These are phyloP conservation scores for Drosophila nr. medialis DNA, from an alignment of 2,888 invertebrate species.

Conservation along the genomic window DNA sequence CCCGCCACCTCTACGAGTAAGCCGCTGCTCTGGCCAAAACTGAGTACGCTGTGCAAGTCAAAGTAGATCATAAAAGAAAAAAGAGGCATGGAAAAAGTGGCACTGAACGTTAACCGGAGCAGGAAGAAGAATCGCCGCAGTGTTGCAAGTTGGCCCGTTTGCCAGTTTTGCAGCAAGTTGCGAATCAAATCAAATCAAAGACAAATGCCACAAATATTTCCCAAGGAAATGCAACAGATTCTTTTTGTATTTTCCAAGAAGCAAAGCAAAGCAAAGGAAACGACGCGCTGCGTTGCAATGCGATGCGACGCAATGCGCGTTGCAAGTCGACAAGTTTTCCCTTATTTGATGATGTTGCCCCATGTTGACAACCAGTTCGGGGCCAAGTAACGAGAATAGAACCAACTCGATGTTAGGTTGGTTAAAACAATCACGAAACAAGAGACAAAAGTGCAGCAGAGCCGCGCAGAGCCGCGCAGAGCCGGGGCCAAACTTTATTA, in stretches of 20 bases:
- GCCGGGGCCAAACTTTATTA: constrained; percentile 26
- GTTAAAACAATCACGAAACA: constrained; percentile 61
- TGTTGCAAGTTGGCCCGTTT: constrained; percentile 20
- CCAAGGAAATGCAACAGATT: constrained; percentile 82
- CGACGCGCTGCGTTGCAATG: background rate
- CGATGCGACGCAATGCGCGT: constrained; percentile 43
- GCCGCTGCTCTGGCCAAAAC: constrained; percentile 22
- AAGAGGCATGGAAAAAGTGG: constrained; percentile 33
- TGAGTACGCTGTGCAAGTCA: constrained; percentile 2
- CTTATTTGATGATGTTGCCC: constrained; percentile 58
- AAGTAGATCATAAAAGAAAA: constrained; percentile 70
- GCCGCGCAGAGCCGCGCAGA: background rate
- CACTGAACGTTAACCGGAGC: constrained; percentile 60
- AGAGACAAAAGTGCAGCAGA: constrained; percentile 21
- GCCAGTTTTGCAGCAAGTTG: constrained; percentile 9
- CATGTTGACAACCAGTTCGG: constrained; percentile 56
- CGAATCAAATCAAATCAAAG: constrained; percentile 56
- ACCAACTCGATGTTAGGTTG: constrained; percentile 36
- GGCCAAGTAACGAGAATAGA: constrained; percentile 54
- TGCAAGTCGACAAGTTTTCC: constrained; percentile 58
- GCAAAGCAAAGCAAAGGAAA: constrained; percentile 7
- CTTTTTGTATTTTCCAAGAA: constrained; percentile 72
- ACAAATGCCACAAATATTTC: constrained; percentile 79
- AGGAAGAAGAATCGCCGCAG: constrained; percentile 70
- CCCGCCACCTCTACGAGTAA: constrained; percentile 25